These are phyloP conservation scores for Eupsilia transversa DNA, from an alignment of 2,888 invertebrate genomes.

Conservation along the genomic window DNA sequence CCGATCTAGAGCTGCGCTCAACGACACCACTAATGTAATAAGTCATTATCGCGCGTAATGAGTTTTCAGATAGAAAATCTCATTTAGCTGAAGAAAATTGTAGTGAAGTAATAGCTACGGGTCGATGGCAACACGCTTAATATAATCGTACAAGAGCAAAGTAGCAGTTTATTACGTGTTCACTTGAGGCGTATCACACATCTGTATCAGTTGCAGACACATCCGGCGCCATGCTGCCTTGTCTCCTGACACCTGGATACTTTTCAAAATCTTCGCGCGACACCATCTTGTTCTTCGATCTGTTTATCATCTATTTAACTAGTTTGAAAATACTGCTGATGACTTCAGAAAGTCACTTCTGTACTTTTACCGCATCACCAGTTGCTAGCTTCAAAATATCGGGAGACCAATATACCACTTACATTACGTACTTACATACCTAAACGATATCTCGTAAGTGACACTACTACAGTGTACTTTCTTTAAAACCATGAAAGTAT, in stretches of 20 bases:
- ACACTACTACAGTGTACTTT: background rate
- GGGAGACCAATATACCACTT: background rate
- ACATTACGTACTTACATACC: background rate
- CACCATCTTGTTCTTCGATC: background rate
- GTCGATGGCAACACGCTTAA: constrained; percentile 2
- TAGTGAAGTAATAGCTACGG: constrained; percentile 30
- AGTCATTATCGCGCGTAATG: constrained; percentile 44
- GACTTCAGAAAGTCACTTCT: background rate
- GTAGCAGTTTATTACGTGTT: background rate
- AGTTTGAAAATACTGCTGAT: background rate
- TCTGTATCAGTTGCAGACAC: background rate
- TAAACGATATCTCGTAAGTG: background rate
- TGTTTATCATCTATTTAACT: background rate
- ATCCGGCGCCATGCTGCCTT: background rate
- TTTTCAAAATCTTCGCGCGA: background rate
- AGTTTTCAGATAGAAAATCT: constrained; percentile 40
- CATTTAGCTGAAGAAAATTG: constrained; percentile 49
- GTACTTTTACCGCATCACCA: background rate
- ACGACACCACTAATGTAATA: constrained; percentile 53
- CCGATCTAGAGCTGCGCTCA: constrained; percentile 65
- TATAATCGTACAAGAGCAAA: constrained; percentile 2
- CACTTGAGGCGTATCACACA: background rate
- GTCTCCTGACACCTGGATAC: background rate
- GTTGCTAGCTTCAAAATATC: background rate
- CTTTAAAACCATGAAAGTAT: constrained; percentile 1